Evolutionary conservation across 2,113 vertebrate species (phyloP), one percentile per base, ranked within the genome.

Genomic region (Thryonomys swinderianus): DNA sequence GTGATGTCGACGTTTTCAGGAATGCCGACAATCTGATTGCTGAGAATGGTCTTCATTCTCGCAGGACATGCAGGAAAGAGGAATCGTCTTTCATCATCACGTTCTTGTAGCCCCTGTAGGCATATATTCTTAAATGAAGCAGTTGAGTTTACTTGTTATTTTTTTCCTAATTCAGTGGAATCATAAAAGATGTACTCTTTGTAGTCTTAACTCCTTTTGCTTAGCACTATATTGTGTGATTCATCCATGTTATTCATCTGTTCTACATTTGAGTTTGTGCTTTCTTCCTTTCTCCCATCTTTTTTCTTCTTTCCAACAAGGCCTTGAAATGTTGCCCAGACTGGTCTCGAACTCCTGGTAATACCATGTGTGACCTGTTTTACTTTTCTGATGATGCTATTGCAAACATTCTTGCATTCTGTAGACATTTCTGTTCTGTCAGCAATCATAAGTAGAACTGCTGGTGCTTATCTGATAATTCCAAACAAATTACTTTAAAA

Each of bases 1-100:
- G 40, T 42, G 40, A 73, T 3, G 5, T 40, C 13, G 40, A 42
- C 69, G 14, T 99, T 99, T 87, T 99, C 98, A 34, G 99, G 99
- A 96, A 99, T 99, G 98, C 99, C 99, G 91, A 99, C 99, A 12
- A 99, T n/a, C n/a, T 99, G 99, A 96, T 99, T 99, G 98, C 99
- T 99, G 98, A 99, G 99, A 98, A 99, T 99, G 98, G 99, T 99
- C 99, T 99, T 99, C 99, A 99, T 99, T 98, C 99, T 30, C n/a
- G n/a, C n/a, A n/a, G n/a, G n/a, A n/a, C n/a, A n/a, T n/a, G n/a
- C n/a, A n/a, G n/a, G n/a, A n/a, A n/a, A n/a, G n/a, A n/a, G n/a
- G n/a, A n/a, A n/a, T n/a, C n/a, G n/a, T n/a, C n/a, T n/a, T n/a
- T n/a, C n/a, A n/a, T n/a, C n/a, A n/a, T n/a, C n/a, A n/a, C n/a